Base-by-base conservation (phyloP, 2,113 vertebrate genomes). In the Lethenteron camtschaticum region DNA sequence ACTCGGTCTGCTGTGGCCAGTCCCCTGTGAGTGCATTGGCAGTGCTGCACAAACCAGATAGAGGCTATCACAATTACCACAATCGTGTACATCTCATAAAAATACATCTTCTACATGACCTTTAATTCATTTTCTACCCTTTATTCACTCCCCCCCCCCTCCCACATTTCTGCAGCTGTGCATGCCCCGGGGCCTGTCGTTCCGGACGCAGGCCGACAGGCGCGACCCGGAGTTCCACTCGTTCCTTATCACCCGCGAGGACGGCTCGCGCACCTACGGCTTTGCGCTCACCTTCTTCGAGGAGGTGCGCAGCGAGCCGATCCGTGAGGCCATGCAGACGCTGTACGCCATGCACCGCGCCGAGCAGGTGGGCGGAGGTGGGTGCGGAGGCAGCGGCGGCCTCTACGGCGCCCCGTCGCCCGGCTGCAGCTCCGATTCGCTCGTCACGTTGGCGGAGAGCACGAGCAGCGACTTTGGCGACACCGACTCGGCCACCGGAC, bases 311-410 rank as follows among this genome's bases (percentile, higher is more conserved):
- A 96, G 92, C 79, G 91, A 90, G 79, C 92, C 96, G 84, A 99
- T 99, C 81, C 95, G 94, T 83, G 94, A 87, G 68, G 92, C 94
- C 68, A 99, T 99, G 94, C 94, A 99, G 83, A 99, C 94, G 0
- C 82, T 99, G 69, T 99, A 99, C 78, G 91, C 96, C 76, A 99
- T 99, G 92, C 94, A 96, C 84, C 96, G 96, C 10, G 94, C 90
- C 18, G 94, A 96, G 74, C 83, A 83, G 77, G 63, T 11, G 9
- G 63, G 63, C 24, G 63, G 63, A n/a, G 20, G n/a, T 3, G 63
- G 20, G n/a, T 16, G n/a, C 8, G 41, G 41, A 41, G 63, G 63
- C 63, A 66, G n/a, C 9, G 63, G 10, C 63, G 20, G n/a, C 8
- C 63, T 11, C 20, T 66, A 66, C 20, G 63, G n/a, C 24, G 63